phyloP scores from a whole-genome alignment of 2,113 vertebrate species.

The Eleginops maclovinus region DNA sequence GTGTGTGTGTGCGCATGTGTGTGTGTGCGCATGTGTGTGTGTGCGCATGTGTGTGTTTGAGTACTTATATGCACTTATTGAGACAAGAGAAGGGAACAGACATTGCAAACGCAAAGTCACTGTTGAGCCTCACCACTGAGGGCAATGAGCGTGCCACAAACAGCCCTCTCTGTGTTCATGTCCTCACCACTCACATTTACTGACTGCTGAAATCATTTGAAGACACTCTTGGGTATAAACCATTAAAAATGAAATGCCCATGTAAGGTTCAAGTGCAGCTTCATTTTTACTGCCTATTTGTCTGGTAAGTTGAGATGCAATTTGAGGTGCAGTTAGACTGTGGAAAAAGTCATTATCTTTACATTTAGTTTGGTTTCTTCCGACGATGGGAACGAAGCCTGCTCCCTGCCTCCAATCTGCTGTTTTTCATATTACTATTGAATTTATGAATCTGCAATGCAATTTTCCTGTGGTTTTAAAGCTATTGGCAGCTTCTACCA shows the following conservation, averaged over 20 bases:
- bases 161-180: conserved; percentile 50
- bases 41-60: conserved; percentile 1
- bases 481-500: conserved; percentile 74
- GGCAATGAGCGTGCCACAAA: conserved; percentile 44
- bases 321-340: conserved; percentile 63
- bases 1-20: conserved; percentile 13
- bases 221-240: conserved; percentile 62
- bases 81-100: conserved; percentile 40
- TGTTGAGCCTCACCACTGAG: conserved; percentile 44
- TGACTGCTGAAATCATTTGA: conserved; percentile 65
- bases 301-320: conserved; percentile 74
- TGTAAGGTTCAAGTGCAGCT: conserved; percentile 71
- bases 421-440: conserved; percentile 77
- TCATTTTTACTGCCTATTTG: conserved; percentile 68
- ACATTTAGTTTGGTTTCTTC: conserved; percentile 64
- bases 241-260: conserved; percentile 68
- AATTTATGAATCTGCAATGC: conserved; percentile 79
- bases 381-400: conserved; percentile 55
- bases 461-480: conserved; percentile 79
- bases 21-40: background rate
- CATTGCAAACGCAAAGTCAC: conserved; percentile 51
- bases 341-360: conserved; percentile 74
- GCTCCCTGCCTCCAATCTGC: conserved; percentile 62
- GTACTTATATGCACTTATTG: conserved; percentile 32
- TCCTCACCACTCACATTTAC: conserved; percentile 66